These are phyloP conservation scores for Mesocricetus auratus DNA, from an alignment of 2,113 vertebrate species.

Conservation along the genomic window DNA sequence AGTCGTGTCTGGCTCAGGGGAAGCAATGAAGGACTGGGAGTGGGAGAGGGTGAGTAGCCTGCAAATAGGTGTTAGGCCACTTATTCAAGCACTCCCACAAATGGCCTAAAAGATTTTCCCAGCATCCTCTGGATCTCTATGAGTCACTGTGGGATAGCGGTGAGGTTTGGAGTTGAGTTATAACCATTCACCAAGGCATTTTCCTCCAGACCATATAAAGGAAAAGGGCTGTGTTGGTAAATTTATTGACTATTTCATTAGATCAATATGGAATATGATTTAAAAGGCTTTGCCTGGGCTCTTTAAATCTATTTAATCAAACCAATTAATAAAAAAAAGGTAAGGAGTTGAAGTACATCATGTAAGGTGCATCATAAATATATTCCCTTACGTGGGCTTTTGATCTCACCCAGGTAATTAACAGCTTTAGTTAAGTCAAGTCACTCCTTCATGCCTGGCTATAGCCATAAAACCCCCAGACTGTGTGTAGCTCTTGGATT, in stretches of 20 bases:
- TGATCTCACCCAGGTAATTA: slow-evolving; percentile 92
- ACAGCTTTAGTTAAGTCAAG: slow-evolving; percentile 90
- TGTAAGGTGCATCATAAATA: slow-evolving; percentile 91
- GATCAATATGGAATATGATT: slow-evolving; percentile 92
- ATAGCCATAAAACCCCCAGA: slow-evolving; percentile 87
- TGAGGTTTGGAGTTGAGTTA: slow-evolving; percentile 87
- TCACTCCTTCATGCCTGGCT: slow-evolving; percentile 88
- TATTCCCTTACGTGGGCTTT: slow-evolving; percentile 88
- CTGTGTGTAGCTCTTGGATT: slow-evolving; percentile 87
- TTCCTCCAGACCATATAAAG: slow-evolving; percentile 89
- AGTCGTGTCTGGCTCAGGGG: slow-evolving; percentile 22
- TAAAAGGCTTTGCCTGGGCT: slow-evolving; percentile 87
- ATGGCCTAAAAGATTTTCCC: slow-evolving; percentile 80
- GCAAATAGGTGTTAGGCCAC: slow-evolving; percentile 75
- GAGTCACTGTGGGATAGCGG: slow-evolving; percentile 85
- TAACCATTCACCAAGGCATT: slow-evolving; percentile 88
- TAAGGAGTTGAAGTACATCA: slow-evolving; percentile 88
- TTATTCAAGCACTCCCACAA: slow-evolving; percentile 75
- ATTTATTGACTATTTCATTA: slow-evolving; percentile 93
- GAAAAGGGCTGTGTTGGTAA: slow-evolving; percentile 89
- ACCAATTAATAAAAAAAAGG: slow-evolving; percentile 91
- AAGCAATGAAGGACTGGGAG: background rate
- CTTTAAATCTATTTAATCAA: slow-evolving; percentile 93
- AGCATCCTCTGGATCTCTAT: slow-evolving; percentile 78
- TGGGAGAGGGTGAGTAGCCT: slow-evolving; percentile 63